Percentiles rank a stretch among this genome's conserved stretches.
These are phyloP conservation scores for Drosophila sordidula DNA, from an alignment of 2,888 invertebrate species.

Conservation along the genomic window DNA sequence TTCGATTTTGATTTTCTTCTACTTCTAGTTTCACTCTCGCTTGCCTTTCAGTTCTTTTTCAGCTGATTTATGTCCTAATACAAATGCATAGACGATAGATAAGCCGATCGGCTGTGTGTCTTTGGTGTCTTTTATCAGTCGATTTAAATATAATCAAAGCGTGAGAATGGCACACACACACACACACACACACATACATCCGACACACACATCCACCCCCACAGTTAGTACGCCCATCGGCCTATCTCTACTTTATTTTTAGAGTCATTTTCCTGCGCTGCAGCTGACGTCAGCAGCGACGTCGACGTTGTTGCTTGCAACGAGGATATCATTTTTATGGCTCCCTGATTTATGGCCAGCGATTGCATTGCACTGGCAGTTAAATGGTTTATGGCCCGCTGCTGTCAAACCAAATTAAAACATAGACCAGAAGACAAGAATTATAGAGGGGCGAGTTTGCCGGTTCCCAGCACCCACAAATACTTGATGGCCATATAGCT, in stretches of 20 bases:
- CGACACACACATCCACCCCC: background rate
- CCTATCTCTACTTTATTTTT: conserved; percentile 41
- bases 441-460: no score
- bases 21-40: background rate
- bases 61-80: conserved; percentile 48
- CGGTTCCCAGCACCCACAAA: background rate
- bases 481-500: background rate
- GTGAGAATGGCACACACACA: conserved; percentile 31
- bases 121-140: conserved; percentile 52
- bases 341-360: conserved; percentile 64
- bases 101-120: conserved; percentile 29
- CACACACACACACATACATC: conserved; percentile 4
- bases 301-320: conserved; percentile 24
- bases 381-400: conserved; percentile 58
- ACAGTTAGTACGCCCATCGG: background rate
- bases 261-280: conserved; percentile 24
- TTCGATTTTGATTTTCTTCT: background rate
- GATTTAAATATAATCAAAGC: conserved; percentile 61
- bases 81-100: conserved; percentile 51
- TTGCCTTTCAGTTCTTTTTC: background rate
- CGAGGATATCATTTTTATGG: conserved; percentile 63
- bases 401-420: conserved; percentile 52
- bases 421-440: conserved; percentile 12
- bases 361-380: conserved; percentile 68
- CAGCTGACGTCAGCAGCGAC: background rate